Evolutionary conservation across 1,140 invertebrate species (phyloP), one percentile per base, ranked within the genome.

Genomic region (Luehdorfia chinensis): DNA sequence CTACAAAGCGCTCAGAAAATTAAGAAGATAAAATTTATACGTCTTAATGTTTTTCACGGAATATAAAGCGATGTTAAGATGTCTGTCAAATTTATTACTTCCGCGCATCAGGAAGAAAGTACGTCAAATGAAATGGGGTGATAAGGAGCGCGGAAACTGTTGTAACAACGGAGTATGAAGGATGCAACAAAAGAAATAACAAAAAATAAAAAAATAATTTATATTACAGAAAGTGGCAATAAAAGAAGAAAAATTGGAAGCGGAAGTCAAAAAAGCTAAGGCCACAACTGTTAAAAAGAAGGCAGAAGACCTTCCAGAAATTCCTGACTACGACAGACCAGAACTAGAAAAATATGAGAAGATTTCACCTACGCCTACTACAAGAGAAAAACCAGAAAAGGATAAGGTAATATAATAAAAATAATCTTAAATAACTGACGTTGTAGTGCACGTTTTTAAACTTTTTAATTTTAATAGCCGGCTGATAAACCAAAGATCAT

Each of bases 301-400:
- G 70, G 92, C 91, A 36, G 92, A 89, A 55, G 88, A 93, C 13
- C 86, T 93, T 39, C 92, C 92, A n/a, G 92, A 93, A 73, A 94
- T 94, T 55, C 90, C 92, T 7, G 93, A 94, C 50, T 90, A 90
- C 54, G 89, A 90, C 12, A 83, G 89, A 25, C 89, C 89, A 2
- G 84, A 87, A 8, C 78, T 90, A 8, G 89, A 90, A 44, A 87
- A 88, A 62, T 90, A 88, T 58, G 89, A 90, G 66, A 89, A 88
- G 41, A 76, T 71, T 50, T 75, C 56, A 44, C 75, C 56, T 23
- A 80, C 60, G 44, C 80, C 56, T 1, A 75, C 78, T 15, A 78
- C 70, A 2, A 71, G 60, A 34, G 78, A 83, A 8, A 84, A 87
- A 46, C 76, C 80, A 47, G 84, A 87, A 51, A 87, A 86, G 49